A percentile compares a stretch with the other conserved stretches of the same genome.
Conservation (phyloP, 1,140 invertebrate genomes). For the Saxidomus purpurata region DNA sequence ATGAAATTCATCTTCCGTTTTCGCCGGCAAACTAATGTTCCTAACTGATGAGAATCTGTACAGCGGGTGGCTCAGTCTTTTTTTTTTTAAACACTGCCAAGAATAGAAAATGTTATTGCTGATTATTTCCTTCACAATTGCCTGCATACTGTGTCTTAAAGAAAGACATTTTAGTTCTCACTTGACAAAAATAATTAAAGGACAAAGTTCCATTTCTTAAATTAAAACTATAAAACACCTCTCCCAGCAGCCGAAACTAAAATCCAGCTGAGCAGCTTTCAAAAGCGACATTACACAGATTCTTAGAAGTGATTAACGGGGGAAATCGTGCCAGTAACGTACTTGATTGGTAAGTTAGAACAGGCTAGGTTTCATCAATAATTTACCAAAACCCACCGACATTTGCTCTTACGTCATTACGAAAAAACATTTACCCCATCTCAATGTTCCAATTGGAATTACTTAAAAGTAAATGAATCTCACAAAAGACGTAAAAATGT, state of each 20-base stretch:
- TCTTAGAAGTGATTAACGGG: slow-evolving; percentile 11
- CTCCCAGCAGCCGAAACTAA: background rate
- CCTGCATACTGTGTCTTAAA: slow-evolving; percentile 15
- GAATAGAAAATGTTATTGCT: background rate
- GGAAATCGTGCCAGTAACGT: background rate
- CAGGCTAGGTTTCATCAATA: background rate
- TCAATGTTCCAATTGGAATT: background rate
- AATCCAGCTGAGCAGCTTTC: background rate
- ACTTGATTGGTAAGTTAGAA: slow-evolving; percentile 1
- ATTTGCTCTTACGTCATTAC: background rate
- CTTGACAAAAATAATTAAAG: slow-evolving; percentile 40
- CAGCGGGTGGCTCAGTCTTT: background rate
- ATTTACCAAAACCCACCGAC: background rate
- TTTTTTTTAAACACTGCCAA: background rate
- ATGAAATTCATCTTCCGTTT: background rate
- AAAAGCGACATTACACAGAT: background rate
- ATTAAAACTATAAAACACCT: slow-evolving; percentile 40
- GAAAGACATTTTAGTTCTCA: background rate
- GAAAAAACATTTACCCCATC: background rate
- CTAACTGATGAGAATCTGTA: background rate
- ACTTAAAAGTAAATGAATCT: background rate
- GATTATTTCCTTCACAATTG: slow-evolving; percentile 21
- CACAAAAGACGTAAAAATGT: background rate
- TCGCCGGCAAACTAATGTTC: background rate
- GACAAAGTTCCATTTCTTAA: slow-evolving; percentile 31